Base-by-base conservation (phyloP, 2,113 vertebrate genomes). In the Erythrolamprus reginae region DNA sequence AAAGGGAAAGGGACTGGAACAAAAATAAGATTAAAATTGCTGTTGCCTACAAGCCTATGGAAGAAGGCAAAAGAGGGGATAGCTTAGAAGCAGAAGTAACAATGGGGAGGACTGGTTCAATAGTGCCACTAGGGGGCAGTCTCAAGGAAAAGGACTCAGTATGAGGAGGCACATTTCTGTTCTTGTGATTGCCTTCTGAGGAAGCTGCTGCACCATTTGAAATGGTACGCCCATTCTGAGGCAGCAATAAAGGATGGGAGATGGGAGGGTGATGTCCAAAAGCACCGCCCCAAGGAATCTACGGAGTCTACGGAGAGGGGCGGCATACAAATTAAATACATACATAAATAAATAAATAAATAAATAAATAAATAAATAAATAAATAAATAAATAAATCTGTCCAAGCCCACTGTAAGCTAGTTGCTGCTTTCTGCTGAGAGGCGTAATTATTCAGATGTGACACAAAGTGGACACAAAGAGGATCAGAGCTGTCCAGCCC, bases 381-480 rank as follows among this genome's bases (percentile, higher is more conserved):
- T n/a, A n/a, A n/a, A n/a, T n/a, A n/a, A n/a, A n/a, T n/a, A n/a
- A n/a, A n/a, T n/a, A n/a, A n/a, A n/a, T n/a, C 96, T 99, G 98
- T 95, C 98, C 98, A 10, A 99, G 97, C 93, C 98, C 97, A 0
- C 98, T 90, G 93, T 1, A 97, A 97, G 1, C 94, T 95, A 0
- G 93, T 97, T 0, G 97, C 97, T 15, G 96, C 98, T 96, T 99
- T 99, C 92, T 98, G 96, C 84, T 99, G 99, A 61, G 98, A 98
- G 95, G 98, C 99, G 0, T 99, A 99, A 97, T 98, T 98, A 96
- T 98, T 99, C 86, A 99, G 98, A 92, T 99, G 99, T 51, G 99
- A 99, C 51, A 99, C 98, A 2, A 99, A 97, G 0, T 98, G 98
- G 38, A 99, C 98, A 0, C 98, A 97, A 83, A 99, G 98, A 2